phyloP scores from a whole-genome alignment of 2,888 invertebrate genomes.

The Cheilosia urbana region DNA sequence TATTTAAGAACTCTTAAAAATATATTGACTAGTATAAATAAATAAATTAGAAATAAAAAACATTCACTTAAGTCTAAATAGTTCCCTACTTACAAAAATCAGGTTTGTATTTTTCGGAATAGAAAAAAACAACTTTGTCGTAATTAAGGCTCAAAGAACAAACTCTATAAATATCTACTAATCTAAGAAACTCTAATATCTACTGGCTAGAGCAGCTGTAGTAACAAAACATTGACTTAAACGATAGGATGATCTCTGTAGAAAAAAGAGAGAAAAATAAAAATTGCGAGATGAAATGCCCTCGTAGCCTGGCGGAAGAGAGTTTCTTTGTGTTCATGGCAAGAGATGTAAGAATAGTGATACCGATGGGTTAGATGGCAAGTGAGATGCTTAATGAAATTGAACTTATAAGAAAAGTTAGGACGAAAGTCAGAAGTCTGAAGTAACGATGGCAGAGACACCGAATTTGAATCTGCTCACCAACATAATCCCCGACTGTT shows the following conservation, averaged over 20 bases:
- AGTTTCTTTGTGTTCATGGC: constrained; percentile 22
- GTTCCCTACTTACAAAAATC: constrained; percentile 46
- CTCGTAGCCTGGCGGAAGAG: constrained; percentile 43
- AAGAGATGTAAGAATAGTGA: not conserved
- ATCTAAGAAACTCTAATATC: constrained; percentile 34
- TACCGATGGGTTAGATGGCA: not conserved
- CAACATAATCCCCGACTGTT: too few relatives aligned
- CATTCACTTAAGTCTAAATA: constrained; percentile 55
- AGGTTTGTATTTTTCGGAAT: constrained; percentile 34
- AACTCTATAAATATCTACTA: constrained; percentile 28
- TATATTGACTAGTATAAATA: constrained; percentile 70
- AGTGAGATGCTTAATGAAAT: not conserved
- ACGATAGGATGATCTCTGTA: constrained; percentile 53
- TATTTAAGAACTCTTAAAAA: constrained; percentile 55
- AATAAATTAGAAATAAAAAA: constrained; percentile 65
- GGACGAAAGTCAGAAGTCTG: too few relatives aligned
- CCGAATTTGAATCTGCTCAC: too few relatives aligned
- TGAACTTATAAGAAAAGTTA: not conserved
- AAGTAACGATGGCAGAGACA: not conserved
- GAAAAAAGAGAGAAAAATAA: constrained; percentile 29
- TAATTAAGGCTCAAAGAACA: constrained; percentile 61
- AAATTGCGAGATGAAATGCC: constrained; percentile 52
- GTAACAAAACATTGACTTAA: constrained; percentile 43
- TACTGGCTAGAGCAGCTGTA: constrained; percentile 26
- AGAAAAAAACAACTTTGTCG: constrained; percentile 30